These are phyloP conservation scores for Pangasius sanitwongsei DNA, from an alignment of 2,797 vertebrate species.

Conservation along the genomic window DNA sequence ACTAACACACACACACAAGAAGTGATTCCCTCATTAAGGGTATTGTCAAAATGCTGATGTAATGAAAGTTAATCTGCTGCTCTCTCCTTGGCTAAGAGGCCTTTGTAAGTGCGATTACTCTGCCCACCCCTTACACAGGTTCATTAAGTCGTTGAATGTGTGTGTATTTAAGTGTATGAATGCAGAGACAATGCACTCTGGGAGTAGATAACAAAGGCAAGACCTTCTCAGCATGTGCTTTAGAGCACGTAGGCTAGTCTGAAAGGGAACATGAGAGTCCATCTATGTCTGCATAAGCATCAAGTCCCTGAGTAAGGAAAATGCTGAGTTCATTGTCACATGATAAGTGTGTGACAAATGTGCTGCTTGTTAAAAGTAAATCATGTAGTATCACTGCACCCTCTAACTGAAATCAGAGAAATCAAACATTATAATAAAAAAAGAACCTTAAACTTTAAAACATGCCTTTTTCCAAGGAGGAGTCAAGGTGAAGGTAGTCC, in stretches of 20 bases:
- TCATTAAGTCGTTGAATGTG: constrained; percentile 78
- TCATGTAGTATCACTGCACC: constrained; percentile 5
- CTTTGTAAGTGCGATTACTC: constrained; percentile 77
- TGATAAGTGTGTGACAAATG: constrained; percentile 30
- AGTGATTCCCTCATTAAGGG: constrained; percentile 77
- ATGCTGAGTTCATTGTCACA: constrained; percentile 48
- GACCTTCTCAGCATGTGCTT: constrained; percentile 72
- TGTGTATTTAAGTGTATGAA: constrained; percentile 60
- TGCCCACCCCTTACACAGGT: constrained; percentile 77
- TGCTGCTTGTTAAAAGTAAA: constrained; percentile 5
- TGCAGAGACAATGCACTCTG: constrained; percentile 68
- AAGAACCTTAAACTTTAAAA: neutral
- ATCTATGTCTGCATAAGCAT: constrained; percentile 20
- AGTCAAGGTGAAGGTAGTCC: neutral
- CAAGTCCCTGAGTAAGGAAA: constrained; percentile 34
- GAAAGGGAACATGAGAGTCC: constrained; percentile 50
- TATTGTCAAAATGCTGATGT: constrained; percentile 81
- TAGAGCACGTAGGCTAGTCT: constrained; percentile 70
- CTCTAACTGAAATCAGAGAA: neutral
- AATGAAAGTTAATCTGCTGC: constrained; percentile 83
- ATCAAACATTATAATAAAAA: neutral
- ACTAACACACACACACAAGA: constrained; percentile 45
- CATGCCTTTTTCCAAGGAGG: neutral
- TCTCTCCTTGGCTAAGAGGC: constrained; percentile 75
- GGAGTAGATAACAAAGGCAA: constrained; percentile 64